Evolutionary conservation across 2,113 vertebrate species (phyloP).

Genomic region (Embiotoca jacksoni): DNA sequence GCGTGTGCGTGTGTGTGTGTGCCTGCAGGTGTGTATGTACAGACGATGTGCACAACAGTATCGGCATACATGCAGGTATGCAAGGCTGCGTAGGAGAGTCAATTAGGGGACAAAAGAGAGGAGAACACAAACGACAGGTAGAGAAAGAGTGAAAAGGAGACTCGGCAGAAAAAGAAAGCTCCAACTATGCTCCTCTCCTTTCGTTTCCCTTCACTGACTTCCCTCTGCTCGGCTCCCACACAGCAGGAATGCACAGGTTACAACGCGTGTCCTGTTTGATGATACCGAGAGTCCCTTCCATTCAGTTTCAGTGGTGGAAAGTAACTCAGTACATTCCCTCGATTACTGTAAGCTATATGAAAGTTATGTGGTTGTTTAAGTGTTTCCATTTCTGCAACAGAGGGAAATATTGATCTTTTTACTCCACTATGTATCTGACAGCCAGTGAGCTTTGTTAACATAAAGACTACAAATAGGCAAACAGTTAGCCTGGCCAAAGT

Average conservation of each 20-base stretch:
- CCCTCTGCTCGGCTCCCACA: constrained; percentile 77
- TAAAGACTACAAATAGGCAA: not conserved
- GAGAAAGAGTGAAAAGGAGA: constrained; percentile 69
- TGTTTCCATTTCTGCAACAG: not conserved
- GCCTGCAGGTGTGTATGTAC: constrained; percentile 26
- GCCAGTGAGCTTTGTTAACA: not conserved
- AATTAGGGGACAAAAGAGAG: constrained; percentile 78
- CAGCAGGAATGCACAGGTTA: constrained; percentile 79
- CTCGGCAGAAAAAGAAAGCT: constrained; percentile 53
- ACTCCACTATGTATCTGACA: not conserved
- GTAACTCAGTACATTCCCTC: not conserved
- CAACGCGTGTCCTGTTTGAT: constrained; percentile 23
- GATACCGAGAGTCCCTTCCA: not conserved
- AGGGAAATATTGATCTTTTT: not conserved
- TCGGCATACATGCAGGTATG: constrained; percentile 73
- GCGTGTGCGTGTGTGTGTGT: no score
- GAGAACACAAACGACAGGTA: constrained; percentile 57
- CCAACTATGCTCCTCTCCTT: constrained; percentile 63
- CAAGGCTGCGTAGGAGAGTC: constrained; percentile 63
- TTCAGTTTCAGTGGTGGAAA: constrained; percentile 21
- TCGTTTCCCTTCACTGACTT: constrained; percentile 65
- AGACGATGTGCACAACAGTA: constrained; percentile 49
- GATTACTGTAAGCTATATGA: not conserved
- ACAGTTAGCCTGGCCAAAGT: not conserved
- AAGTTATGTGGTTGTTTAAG: not conserved